A percentile compares a stretch with the other conserved stretches of the same genome.
Evolutionary conservation across 2,113 vertebrate genomes (phyloP).

Genomic region (Scortum barcoo): DNA sequence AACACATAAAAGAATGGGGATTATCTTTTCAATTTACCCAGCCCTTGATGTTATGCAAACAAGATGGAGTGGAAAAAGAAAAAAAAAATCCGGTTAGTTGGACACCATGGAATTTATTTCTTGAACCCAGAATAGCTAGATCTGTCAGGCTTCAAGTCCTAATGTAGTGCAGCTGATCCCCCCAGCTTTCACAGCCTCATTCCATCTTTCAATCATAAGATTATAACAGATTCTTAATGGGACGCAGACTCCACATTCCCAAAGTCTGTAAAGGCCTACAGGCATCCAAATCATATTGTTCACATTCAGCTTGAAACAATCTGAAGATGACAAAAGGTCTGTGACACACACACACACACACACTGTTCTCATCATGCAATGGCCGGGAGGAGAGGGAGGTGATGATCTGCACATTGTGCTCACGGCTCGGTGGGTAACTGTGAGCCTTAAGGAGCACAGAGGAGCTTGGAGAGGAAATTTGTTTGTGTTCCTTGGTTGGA

Average conservation of each 20-base stretch:
- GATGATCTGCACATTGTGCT: constrained; percentile 47
- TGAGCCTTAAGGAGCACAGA: constrained; percentile 8
- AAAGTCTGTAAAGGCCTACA: constrained; percentile 32
- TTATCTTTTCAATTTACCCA: constrained; percentile 55
- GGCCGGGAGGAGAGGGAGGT: constrained; percentile 8
- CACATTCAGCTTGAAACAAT: constrained; percentile 67
- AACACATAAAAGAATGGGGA: constrained; percentile 26
- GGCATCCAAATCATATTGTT: constrained; percentile 74
- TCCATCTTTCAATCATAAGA: constrained; percentile 73
- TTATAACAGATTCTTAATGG: constrained; percentile 79
- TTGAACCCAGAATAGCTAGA: constrained; percentile 39
- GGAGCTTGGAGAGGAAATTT: not conserved
- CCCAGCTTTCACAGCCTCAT: constrained; percentile 68
- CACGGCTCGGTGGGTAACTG: not conserved
- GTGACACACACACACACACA: constrained; percentile 49
- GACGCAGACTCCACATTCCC: constrained; percentile 72
- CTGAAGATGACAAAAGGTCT: constrained; percentile 65
- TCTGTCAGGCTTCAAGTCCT: constrained; percentile 53
- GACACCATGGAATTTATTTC: constrained; percentile 48
- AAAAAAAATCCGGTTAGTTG: constrained; percentile 41
- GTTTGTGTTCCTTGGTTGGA: not conserved
- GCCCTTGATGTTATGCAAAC: constrained; percentile 62
- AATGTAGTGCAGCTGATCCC: constrained; percentile 76
- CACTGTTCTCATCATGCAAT: constrained; percentile 54
- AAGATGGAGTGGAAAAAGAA: constrained; percentile 44